Base-by-base conservation (phyloP, 1,140 invertebrate genomes). In the Anthonomus grandis region DNA sequence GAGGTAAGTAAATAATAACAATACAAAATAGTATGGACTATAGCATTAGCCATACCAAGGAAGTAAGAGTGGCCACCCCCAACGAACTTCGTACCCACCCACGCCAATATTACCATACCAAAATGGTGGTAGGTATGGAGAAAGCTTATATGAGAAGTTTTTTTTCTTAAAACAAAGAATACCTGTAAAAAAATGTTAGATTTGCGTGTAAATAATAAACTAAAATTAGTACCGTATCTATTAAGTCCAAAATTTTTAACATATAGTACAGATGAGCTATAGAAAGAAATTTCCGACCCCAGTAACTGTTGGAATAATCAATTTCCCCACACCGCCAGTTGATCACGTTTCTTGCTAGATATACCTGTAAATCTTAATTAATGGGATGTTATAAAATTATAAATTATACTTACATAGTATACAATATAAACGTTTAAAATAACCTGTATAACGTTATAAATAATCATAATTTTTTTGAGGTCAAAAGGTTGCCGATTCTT, bases 81-180 rank as follows among this genome's bases (percentile, higher is more conserved):
- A 78, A 78, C 57, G 61, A 68, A 89, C 75, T 87, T 89, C 0
- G 79, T 75, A 31, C 76, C 79, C 17, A 76, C 65, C 83, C 83
- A 90, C 5, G 76, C 75, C 2, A 81, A 76, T 0, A 83, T 47
- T 9, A 82, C 79, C 81, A 93, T 92, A 9, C 86, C 83, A 5
- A 85, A 78, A 71, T 95, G 92, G 71, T 95, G 92, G 69, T 93
- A 92, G 1, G 94, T 84, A 63, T 95, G 92, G 12, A 95, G 79
- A 67, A 93, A 91, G 4, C 88, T 85, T 5, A 93, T 76, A 68
- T 95, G 91, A 57, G 82, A 83, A 50, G 87, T 80, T 69, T 95
- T 95, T 73, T 95, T 95, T 25, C 89, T 78, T 39, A 95, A 73
- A 25, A 95, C 83, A 72, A 95, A 93, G 75, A 95, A 94, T 36